Percentiles rank a stretch among this genome's conserved stretches.
phyloP scores from a whole-genome alignment of 2,113 vertebrate species.

The Heterocephalus glaber region DNA sequence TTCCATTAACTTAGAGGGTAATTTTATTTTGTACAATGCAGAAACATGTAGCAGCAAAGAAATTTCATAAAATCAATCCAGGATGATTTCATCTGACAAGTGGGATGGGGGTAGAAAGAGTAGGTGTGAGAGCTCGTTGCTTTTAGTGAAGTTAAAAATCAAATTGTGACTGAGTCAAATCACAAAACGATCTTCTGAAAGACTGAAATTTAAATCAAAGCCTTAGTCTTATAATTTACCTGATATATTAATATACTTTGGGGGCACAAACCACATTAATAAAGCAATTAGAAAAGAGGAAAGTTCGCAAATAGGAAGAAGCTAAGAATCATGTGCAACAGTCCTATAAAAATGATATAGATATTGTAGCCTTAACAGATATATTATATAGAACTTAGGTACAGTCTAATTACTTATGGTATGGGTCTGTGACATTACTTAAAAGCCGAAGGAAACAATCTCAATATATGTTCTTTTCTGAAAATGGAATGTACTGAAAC shows the following conservation, averaged over 20 bases:
- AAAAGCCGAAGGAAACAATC: slow-evolving; percentile 18
- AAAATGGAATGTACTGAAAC: slow-evolving; percentile 45
- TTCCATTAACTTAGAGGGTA: not conserved
- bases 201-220: slow-evolving; percentile 33
- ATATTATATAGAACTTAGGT: not conserved
- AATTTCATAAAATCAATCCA: slow-evolving; percentile 31
- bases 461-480: not conserved
- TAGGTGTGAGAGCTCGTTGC: slow-evolving; percentile 54
- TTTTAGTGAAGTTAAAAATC: slow-evolving; percentile 60
- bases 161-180: slow-evolving; percentile 42
- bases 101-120: not conserved
- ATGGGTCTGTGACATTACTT: not conserved
- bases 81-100: slow-evolving; percentile 65
- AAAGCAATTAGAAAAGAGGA: not conserved
- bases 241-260: not conserved
- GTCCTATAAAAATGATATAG: not conserved
- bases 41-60: slow-evolving; percentile 12
- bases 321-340: not conserved
- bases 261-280: not conserved
- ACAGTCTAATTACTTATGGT: not conserved
- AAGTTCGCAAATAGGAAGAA: not conserved
- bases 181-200: slow-evolving; percentile 47
- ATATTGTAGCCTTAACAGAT: not conserved
- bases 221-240: not conserved
- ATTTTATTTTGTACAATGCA: slow-evolving; percentile 51